These are phyloP conservation scores for Hyphantria cunea DNA, from an alignment of 1,140 invertebrate genomes.

Conservation along the genomic window DNA sequence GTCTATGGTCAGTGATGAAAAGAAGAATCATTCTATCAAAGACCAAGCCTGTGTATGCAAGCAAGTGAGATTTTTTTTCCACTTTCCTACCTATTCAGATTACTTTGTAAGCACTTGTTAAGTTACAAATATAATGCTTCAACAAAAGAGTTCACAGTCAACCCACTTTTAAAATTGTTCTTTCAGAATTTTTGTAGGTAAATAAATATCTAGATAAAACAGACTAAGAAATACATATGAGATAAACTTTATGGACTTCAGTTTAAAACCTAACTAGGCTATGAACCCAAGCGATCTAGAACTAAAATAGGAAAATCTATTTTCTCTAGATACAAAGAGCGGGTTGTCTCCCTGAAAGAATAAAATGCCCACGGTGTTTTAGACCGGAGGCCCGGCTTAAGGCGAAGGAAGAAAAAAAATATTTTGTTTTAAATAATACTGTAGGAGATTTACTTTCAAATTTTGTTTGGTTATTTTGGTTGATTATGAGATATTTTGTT, in stretches of 20 bases:
- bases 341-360: slow-evolving; percentile 21
- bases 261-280: slow-evolving; percentile 20
- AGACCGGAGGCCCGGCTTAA: slow-evolving; percentile 16
- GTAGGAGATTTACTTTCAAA: background rate
- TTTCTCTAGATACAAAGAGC: slow-evolving; percentile 24
- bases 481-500: no score
- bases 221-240: background rate
- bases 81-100: no score
- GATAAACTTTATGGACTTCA: background rate
- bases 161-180: no score
- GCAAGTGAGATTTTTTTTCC: no score
- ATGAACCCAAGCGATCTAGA: slow-evolving; percentile 14
- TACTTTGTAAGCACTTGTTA: no score
- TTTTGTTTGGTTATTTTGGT: background rate
- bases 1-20: no score
- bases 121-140: no score
- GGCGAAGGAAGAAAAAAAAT: slow-evolving; percentile 4
- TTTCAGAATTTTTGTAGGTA: no score
- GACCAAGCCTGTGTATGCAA: no score
- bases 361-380: slow-evolving; percentile 29
- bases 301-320: slow-evolving; percentile 24
- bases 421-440: slow-evolving; percentile 7
- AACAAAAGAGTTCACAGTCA: no score
- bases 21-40: no score
- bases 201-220: no score